Conservation (phyloP, 2,113 vertebrate genomes). For the Kryptolebias marmoratus region DNA sequence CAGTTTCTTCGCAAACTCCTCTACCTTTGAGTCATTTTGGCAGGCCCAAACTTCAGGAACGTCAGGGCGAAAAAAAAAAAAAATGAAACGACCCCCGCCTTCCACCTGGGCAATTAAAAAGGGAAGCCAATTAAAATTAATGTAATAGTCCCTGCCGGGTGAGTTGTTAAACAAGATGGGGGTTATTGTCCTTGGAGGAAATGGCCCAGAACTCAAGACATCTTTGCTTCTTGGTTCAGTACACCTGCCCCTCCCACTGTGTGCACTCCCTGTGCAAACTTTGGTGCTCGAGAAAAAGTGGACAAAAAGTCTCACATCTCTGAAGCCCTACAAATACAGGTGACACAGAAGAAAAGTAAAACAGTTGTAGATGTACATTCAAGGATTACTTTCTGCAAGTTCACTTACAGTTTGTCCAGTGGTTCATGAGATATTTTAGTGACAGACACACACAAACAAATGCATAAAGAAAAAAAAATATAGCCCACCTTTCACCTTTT, state of each 20-base stretch:
- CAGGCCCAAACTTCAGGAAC: slow-evolving; percentile 57
- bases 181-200: slow-evolving; percentile 90
- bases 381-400: no score
- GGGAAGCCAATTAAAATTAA: slow-evolving; percentile 87
- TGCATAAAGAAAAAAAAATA: no score
- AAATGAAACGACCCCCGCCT: slow-evolving; percentile 56
- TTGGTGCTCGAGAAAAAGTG: slow-evolving; percentile 1
- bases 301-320: neutral
- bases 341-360: neutral
- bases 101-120: slow-evolving; percentile 88
- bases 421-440: no score
- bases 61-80: slow-evolving; percentile 43
- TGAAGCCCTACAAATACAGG: neutral
- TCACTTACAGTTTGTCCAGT: no score
- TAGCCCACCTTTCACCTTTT: no score
- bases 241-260: slow-evolving; percentile 60
- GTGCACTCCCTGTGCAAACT: slow-evolving; percentile 37
- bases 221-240: slow-evolving; percentile 71
- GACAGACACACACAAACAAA: no score
- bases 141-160: slow-evolving; percentile 87
- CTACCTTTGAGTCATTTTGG: slow-evolving; percentile 48
- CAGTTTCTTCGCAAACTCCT: neutral
- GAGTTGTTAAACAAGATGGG: slow-evolving; percentile 91
- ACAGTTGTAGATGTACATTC: no score
- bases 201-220: slow-evolving; percentile 85